Base-by-base conservation (phyloP, 2,888 invertebrate species). In the Bellardia pandia region DNA sequence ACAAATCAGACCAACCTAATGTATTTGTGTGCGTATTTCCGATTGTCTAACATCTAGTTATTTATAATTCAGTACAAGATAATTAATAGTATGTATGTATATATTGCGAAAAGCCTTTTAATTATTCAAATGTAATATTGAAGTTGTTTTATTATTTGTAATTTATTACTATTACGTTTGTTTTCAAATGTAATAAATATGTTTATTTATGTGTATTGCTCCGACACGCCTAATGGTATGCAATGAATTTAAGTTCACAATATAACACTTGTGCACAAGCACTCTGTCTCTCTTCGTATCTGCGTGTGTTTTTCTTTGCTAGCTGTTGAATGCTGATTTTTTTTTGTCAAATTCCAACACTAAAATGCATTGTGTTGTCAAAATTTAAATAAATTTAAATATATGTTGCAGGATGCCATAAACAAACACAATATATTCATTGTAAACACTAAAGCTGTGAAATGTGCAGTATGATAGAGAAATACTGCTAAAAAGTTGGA, bases 211-310 rank as follows among this genome's bases (percentile, higher is more conserved):
- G 51, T 71, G 60, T 23, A 51, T 53, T 79, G 85, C 62, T 64
- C 40, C 71, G 64, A 51, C 72, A 82, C 75, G 83, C 86, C 86
- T 76, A 79, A 86, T 76, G 83, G 58, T 83, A 86, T 86, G 86
- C 83, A 71, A 86, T 83, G 86, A 76, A 86, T 86, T 83, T 83
- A 7, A 45, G 75, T 72, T 83, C 69, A 78, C 60, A 48, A 60
- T 60, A 62, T 2, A 16, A 60, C 58, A 58, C 51, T 45, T 33
- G n/a, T 8, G n/a, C 48, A 77, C 40, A 37, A n/a, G n/a, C 37
- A 16, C 13, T 56, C 30, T 30, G 37, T 66, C 13, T 48, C 40
- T 40, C 1, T 23, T 1, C 23, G 23, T 23, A 23, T 23, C 23
- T 23, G 23, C 23, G 23, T 23, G 23, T 23, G 23, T 23, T 66